Base-by-base conservation (phyloP, 2,797 vertebrate genomes). In the Mormyrus proboscirostris region DNA sequence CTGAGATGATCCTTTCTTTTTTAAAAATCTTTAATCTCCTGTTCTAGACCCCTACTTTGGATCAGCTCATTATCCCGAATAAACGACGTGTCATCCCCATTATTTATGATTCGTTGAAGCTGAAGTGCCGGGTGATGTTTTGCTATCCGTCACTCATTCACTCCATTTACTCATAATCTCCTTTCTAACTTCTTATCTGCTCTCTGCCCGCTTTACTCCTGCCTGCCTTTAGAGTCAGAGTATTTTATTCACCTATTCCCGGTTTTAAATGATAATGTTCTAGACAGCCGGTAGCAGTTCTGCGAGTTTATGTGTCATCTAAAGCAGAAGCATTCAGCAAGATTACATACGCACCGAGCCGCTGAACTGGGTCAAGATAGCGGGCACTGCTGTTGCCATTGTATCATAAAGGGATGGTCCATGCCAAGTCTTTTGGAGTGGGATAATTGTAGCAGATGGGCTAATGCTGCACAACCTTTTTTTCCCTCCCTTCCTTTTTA, bases 261-360 rank as follows among this genome's bases (percentile, higher is more conserved):
- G 92, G 89, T 91, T 96, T 95, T 96, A 97, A 97, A 96, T 97
- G 97, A 97, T 98, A 97, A 98, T 98, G 97, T 98, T 97, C 95
- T 95, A 96, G 95, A 97, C 97, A 98, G 96, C 96, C 97, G 96
- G 96, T 96, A 97, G 96, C 97, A 95, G 95, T 96, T 95, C 92
- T 76, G 69, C 95, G 95, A 96, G 95, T 96, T 95, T 95, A 95
- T 96, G 95, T 93, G 95, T 93, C 95, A 95, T 96, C 95, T 94
- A 94, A 96, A 96, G 76, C 95, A 94, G 94, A 95, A 96, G 96
- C 95, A 94, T 95, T 96, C 96, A 96, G 95, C 95, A 96, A 95
- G 95, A 96, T 95, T 94, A 95, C 94, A 94, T 95, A 90, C 41
- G 94, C 94, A 94, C 91, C 93, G 95, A 95, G 94, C 94, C 92